Evolutionary conservation across 2,113 vertebrate species (phyloP).

Genomic region (Tamias sibiricus): DNA sequence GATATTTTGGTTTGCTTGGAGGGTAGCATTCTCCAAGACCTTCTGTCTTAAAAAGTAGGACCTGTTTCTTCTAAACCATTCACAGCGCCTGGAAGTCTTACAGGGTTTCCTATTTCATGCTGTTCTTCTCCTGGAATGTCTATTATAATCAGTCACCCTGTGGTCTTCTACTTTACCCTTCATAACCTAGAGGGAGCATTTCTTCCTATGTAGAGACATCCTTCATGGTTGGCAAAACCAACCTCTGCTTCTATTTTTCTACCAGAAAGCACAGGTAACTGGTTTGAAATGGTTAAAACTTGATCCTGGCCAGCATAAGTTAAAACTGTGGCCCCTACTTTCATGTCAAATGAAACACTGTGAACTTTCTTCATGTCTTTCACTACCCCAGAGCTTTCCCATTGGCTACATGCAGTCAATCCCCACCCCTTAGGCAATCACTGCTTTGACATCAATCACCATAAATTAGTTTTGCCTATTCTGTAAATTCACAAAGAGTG

Average conservation of each 20-base stretch:
- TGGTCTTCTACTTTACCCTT: background rate
- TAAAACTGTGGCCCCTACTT: background rate
- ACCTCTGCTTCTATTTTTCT: background rate
- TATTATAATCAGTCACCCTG: background rate
- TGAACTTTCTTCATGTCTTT: background rate
- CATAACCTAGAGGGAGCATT: background rate
- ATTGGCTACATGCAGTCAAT: background rate
- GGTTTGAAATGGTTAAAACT: background rate
- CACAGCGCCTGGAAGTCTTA: background rate
- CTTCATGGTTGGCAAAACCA: background rate
- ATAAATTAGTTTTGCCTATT: background rate
- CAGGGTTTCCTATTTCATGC: background rate
- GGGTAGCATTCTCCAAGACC: background rate
- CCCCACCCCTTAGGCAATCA: accelerated
- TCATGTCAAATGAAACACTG: background rate
- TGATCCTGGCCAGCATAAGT: background rate
- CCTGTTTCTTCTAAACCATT: background rate
- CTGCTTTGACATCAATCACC: background rate
- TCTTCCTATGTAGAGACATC: background rate
- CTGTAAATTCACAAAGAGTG: background rate
- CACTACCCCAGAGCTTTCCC: background rate
- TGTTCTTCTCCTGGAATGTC: background rate
- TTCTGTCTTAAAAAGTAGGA: background rate
- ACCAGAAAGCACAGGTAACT: background rate
- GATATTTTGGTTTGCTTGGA: background rate